Percentiles rank a stretch among this genome's conserved stretches.
Conservation (phyloP, 2,888 invertebrate species). For the Calliphora vomitoria region DNA sequence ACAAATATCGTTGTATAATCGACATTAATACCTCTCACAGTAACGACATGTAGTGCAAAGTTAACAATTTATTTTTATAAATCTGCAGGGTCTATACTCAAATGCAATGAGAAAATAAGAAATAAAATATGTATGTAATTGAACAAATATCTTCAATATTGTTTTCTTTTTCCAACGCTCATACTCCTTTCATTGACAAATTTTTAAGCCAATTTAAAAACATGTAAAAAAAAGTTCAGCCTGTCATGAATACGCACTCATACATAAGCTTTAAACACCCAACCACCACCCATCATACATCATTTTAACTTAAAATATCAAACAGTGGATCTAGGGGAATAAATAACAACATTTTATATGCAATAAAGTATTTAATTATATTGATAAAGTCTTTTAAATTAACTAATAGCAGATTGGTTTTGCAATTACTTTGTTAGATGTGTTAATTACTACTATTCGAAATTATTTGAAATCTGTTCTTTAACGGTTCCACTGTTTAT, state of each 20-base stretch:
- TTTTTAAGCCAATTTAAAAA: conserved; percentile 69
- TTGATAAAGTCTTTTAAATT: too few species aligned
- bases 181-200: conserved; percentile 50
- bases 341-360: not conserved
- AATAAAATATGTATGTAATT: not conserved
- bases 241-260: conserved; percentile 39
- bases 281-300: not conserved
- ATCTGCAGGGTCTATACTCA: too few species aligned
- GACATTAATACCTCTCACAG: too few species aligned
- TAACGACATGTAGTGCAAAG: too few species aligned
- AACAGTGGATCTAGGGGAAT: conserved; percentile 23
- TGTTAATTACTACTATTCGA: not conserved
- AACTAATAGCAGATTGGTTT: too few species aligned
- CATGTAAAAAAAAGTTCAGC: conserved; percentile 24
- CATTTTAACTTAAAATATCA: not conserved
- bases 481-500: conserved; percentile 33
- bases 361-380: too few species aligned
- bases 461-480: not conserved
- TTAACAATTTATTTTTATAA: too few species aligned
- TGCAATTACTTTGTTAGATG: not conserved
- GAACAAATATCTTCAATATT: conserved; percentile 38
- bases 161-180: conserved; percentile 43
- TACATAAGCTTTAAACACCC: conserved; percentile 6
- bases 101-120: too few species aligned
- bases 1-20: too few species aligned